Evolutionary conservation across 2,797 vertebrate species (phyloP).

Genomic region (Phyllotis vaccarum): DNA sequence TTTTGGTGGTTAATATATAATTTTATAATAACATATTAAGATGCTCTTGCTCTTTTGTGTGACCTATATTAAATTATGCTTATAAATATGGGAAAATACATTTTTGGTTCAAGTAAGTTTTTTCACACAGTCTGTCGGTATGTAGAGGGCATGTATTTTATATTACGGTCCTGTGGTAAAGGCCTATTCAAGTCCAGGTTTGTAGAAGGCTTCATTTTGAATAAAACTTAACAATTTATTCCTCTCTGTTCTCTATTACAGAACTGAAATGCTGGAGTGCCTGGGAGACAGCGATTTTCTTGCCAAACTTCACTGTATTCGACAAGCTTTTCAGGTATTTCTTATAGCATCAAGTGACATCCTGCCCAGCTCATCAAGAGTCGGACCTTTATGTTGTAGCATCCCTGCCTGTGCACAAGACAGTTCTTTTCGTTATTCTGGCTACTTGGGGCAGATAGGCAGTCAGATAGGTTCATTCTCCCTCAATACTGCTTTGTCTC

Average conservation of each 20-base stretch:
- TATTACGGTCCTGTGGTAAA: constrained; percentile 43
- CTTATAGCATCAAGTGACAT: neutral
- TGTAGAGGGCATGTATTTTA: constrained; percentile 60
- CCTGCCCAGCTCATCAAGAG: too few relatives aligned
- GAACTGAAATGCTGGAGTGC: constrained; percentile 97
- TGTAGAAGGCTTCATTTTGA: constrained; percentile 3
- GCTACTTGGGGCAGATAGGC: neutral
- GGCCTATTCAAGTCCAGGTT: neutral
- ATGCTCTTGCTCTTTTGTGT: constrained; percentile 12
- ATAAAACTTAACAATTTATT: constrained; percentile 47
- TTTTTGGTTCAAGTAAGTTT: constrained; percentile 13
- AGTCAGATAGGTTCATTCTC: neutral
- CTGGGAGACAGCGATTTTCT: constrained; percentile 96
- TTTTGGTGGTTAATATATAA: neutral
- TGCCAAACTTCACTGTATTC: constrained; percentile 97
- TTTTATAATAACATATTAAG: neutral
- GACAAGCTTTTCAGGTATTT: constrained; percentile 96
- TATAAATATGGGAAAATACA: constrained; percentile 27
- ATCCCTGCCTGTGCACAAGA: neutral
- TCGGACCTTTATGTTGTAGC: neutral
- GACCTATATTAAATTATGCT: constrained; percentile 52
- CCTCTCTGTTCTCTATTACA: constrained; percentile 76
- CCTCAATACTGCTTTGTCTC: neutral
- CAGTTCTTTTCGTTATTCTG: neutral
- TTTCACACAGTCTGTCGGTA: neutral